Base-by-base conservation (phyloP, 2,113 vertebrate genomes). In the Candoia aspera region DNA sequence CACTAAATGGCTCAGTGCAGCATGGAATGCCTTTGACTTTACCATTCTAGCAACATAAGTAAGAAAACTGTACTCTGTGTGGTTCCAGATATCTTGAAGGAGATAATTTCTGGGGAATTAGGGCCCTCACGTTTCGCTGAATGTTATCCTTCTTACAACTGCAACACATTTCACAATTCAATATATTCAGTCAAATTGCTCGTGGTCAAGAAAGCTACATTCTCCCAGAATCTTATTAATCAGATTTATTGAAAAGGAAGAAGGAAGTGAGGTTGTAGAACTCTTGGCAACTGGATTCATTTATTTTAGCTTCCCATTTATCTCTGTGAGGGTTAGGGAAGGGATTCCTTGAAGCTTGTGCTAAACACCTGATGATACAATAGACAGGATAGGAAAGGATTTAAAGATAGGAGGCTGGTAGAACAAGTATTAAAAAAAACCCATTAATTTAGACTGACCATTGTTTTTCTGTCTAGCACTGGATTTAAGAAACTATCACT, bases 321-420 rank as follows among this genome's bases (percentile, higher is more conserved):
- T 79, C 33, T 79, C 37, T 79, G n/a, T 37, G 73, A 79, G 73
- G 73, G 33, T 79, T 21, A 8, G 15, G 68, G 2, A 0, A 73
- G 49, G 49, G 49, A 49, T 49, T 49, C 49, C 49, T 49, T 49
- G 49, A 49, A 49, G n/a, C 68, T 79, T 13, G 19, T 37, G 68
- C 33, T 79, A 37, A 37, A 79, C 15, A 6, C 37, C 68, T 79
- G 68, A 2, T 79, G 17, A 19, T 37, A 37, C 68, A 19, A 8
- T 79, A 37, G 68, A 21, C 15, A 37, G 33, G 13, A 6, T 37
- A 37, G 68, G 68, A 79, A 79, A 37, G 68, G 68, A 93, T 95
- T 89, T 79, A 94, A 93, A 0, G 10, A 59, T 95, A 26, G 89
- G 93, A 90, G 90, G 92, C 84, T 85, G n/a, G 13, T n/a, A 23